Evolutionary conservation across 2,888 invertebrate genomes (phyloP).

Genomic region (Linyphia triangularis): DNA sequence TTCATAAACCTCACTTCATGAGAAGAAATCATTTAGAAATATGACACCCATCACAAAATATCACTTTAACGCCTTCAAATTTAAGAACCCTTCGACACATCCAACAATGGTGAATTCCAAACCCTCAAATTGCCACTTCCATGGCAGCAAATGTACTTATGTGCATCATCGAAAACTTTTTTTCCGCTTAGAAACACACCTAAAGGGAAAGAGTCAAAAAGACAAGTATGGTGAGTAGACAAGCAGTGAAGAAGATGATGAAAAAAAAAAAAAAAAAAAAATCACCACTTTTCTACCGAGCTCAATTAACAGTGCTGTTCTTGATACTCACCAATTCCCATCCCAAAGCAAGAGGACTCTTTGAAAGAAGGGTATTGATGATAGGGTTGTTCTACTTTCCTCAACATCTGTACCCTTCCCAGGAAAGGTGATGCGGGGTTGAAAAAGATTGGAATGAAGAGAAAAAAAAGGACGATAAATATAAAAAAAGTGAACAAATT

Average conservation of each 20-base stretch:
- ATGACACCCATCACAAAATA: too few relatives aligned
- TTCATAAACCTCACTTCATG: too few relatives aligned
- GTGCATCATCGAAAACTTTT: slow-evolving; percentile 17
- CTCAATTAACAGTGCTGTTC: slow-evolving; percentile 29
- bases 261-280: slow-evolving; percentile 6
- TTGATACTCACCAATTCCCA: slow-evolving; percentile 22
- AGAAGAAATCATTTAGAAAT: too few relatives aligned
- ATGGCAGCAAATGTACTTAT: neutral
- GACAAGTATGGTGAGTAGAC: neutral
- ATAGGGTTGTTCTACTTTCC: neutral
- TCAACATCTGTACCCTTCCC: neutral
- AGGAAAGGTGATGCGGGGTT: neutral
- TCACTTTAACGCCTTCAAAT: too few relatives aligned
- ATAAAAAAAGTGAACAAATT: neutral
- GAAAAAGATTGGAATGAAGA: neutral
- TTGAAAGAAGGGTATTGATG: neutral
- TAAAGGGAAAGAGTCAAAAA: slow-evolving; percentile 27
- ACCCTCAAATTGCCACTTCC: neutral
- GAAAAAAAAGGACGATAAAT: neutral
- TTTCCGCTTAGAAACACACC: neutral
- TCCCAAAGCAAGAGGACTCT: too few relatives aligned
- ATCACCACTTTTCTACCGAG: slow-evolving; percentile 9
- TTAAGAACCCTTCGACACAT: too few relatives aligned
- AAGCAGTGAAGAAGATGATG: neutral
- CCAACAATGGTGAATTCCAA: neutral